Percentiles rank a stretch among this genome's conserved stretches.
Conservation (phyloP, 2,888 invertebrate species). For the Salpingus planirostris region DNA sequence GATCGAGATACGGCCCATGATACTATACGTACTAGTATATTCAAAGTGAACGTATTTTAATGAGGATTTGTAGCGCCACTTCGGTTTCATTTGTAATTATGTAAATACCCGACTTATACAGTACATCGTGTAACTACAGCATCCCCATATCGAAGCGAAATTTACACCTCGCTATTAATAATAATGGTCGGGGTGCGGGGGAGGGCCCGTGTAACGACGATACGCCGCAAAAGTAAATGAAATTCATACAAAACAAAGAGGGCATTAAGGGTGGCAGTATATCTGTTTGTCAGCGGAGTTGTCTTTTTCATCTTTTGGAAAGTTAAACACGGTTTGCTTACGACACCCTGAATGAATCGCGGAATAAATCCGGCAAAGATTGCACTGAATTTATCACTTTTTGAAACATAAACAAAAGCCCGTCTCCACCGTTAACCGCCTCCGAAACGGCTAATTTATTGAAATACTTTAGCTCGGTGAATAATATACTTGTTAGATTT, state of each 20-base stretch:
- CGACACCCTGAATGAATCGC: slow-evolving; percentile 8
- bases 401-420: slow-evolving; percentile 11
- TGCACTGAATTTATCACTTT: slow-evolving; percentile 12
- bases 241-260: slow-evolving; percentile 10
- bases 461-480: slow-evolving; percentile 2
- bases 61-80: too few relatives aligned
- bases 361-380: slow-evolving; percentile 11
- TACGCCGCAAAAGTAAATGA: slow-evolving; percentile 5
- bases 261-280: slow-evolving; percentile 3
- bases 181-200: too few relatives aligned
- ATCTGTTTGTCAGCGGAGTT: slow-evolving; percentile 9
- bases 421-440: slow-evolving; percentile 1
- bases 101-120: too few relatives aligned
- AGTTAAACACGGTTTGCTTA: slow-evolving; percentile 10
- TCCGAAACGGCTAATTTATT: slow-evolving; percentile 3
- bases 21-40: too few relatives aligned
- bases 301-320: slow-evolving; percentile 10
- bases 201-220: background rate
- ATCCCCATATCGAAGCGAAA: too few relatives aligned
- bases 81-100: too few relatives aligned
- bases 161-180: too few relatives aligned
- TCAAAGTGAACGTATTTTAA: too few relatives aligned
- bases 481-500: slow-evolving; percentile 4
- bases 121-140: too few relatives aligned
- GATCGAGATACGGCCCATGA: too few relatives aligned